Evolutionary conservation across 2,888 invertebrate species (phyloP).

Genomic region (Tupiocoris notatus): DNA sequence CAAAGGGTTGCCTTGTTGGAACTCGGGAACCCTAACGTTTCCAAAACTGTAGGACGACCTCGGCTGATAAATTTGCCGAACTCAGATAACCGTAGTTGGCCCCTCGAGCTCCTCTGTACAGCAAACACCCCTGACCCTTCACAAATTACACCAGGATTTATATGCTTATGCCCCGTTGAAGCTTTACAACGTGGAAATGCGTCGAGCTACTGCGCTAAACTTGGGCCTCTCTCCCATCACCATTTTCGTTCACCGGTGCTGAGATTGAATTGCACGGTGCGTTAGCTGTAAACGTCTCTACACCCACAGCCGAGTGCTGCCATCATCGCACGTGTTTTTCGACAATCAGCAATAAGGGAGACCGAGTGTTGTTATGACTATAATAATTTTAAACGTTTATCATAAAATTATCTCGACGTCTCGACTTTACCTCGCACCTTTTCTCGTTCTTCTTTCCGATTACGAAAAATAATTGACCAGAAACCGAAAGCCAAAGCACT

Average conservation of each 20-base stretch:
- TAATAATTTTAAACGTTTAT: no score
- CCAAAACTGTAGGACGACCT: neutral
- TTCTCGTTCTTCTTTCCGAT: no score
- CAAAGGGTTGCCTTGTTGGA: neutral
- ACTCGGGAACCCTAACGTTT: neutral
- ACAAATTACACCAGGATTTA: conserved; percentile 40
- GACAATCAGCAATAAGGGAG: neutral
- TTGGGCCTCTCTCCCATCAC: neutral
- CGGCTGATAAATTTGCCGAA: conserved; percentile 32
- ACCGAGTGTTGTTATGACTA: neutral
- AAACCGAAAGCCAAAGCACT: no score
- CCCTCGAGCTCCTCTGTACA: neutral
- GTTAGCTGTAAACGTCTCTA: conserved; percentile 17
- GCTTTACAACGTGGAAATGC: conserved; percentile 42
- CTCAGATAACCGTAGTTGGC: conserved; percentile 25
- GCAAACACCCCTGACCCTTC: conserved; percentile 33
- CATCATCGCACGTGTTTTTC: no score
- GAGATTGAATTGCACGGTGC: conserved; percentile 27
- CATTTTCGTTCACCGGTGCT: neutral
- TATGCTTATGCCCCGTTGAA: conserved; percentile 43
- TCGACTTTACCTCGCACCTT: no score
- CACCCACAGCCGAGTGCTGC: neutral
- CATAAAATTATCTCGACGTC: no score
- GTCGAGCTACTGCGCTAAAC: conserved; percentile 35
- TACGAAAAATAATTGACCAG: no score